Evolutionary conservation across 2,888 invertebrate species (phyloP).

Genomic region (Drosophila eohydei): DNA sequence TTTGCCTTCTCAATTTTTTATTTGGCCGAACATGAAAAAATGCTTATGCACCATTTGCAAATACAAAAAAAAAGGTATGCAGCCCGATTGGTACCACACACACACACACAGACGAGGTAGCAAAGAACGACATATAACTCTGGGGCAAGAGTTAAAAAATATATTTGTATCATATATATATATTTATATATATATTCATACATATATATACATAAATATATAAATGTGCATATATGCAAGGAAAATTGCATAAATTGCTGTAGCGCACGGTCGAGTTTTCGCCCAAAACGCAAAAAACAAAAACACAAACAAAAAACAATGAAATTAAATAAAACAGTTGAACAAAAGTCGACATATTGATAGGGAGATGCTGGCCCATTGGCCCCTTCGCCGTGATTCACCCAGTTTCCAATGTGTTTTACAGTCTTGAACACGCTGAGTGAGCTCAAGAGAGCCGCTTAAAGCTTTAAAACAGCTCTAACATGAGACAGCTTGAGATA

Average conservation of each 20-base stretch:
- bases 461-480: constrained; percentile 33
- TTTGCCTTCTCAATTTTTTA: constrained; percentile 13
- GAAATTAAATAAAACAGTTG: constrained; percentile 10
- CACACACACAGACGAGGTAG: constrained; percentile 37
- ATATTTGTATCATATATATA: constrained; percentile 3
- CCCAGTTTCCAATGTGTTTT: constrained; percentile 28
- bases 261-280: constrained; percentile 29
- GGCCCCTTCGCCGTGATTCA: constrained; percentile 44
- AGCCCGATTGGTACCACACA: constrained; percentile 65
- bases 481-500: neutral
- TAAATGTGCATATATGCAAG: constrained; percentile 15
- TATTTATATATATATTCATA: neutral
- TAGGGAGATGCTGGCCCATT: constrained; percentile 24
- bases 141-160: constrained; percentile 49
- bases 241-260: constrained; percentile 67
- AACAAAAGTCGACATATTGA: constrained; percentile 67
- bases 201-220: neutral
- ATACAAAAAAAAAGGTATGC: constrained; percentile 70
- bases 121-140: constrained; percentile 68
- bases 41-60: constrained; percentile 76
- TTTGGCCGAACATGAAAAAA: constrained; percentile 59
- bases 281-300: constrained; percentile 6
- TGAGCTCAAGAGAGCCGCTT: constrained; percentile 11
- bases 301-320: neutral
- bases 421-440: constrained; percentile 2